Evolutionary conservation across 1,140 invertebrate genomes (phyloP).

Genomic region (Rhopalosiphum maidis): DNA sequence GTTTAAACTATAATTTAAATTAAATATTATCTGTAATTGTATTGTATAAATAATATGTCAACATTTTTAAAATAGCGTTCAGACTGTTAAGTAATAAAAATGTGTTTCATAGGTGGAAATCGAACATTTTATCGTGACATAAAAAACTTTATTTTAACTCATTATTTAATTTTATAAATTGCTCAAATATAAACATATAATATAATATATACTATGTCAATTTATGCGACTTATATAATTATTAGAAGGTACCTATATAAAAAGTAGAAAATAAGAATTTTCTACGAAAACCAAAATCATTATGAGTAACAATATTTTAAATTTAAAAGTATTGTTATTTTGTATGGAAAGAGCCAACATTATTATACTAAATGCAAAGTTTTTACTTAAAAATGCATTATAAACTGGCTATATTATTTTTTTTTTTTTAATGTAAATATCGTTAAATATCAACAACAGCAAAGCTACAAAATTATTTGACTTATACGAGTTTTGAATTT

Average conservation of each 20-base stretch:
- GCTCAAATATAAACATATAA: neutral
- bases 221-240: neutral
- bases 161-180: neutral
- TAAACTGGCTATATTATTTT: neutral
- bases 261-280: neutral
- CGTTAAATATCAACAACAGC: neutral
- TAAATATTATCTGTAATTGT: too few relatives aligned
- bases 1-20: too few relatives aligned
- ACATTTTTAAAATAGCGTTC: neutral
- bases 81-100: neutral
- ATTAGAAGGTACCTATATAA: neutral
- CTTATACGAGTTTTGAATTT: neutral
- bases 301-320: neutral
- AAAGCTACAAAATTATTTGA: neutral
- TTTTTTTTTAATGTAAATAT: slow-evolving; percentile 9
- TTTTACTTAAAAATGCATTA: slow-evolving; percentile 6
- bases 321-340: slow-evolving; percentile 7
- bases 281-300: neutral
- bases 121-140: too few relatives aligned
- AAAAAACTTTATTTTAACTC: neutral
- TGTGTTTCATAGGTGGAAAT: too few relatives aligned
- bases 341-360: neutral
- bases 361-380: neutral
- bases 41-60: neutral
- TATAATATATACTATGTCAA: too few relatives aligned